These are phyloP conservation scores for Crypturellus tataupa DNA, from an alignment of 2,797 vertebrate species.

Conservation along the genomic window DNA sequence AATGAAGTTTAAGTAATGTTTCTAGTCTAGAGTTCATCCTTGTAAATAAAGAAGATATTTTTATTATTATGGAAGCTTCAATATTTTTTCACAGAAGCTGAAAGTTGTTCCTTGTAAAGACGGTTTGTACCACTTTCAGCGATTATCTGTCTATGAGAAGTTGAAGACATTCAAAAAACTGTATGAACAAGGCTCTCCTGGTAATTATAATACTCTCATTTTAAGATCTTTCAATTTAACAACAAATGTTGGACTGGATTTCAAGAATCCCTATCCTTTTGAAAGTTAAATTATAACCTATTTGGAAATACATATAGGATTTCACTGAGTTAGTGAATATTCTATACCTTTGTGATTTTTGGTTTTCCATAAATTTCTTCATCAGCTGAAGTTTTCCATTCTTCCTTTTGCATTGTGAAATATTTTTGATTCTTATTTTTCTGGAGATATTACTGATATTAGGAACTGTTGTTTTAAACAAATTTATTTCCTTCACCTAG, in stretches of 20 bases:
- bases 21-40: neutral
- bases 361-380: neutral
- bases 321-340: neutral
- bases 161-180: neutral
- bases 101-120: neutral
- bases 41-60: neutral
- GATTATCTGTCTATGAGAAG: neutral
- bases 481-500: neutral
- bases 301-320: neutral
- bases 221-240: slow-evolving; percentile 11
- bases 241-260: neutral
- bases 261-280: neutral
- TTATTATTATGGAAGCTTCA: neutral
- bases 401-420: neutral
- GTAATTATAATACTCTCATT: neutral
- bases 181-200: neutral
- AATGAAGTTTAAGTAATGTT: neutral
- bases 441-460: neutral
- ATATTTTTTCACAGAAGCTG: neutral
- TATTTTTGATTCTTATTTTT: neutral
- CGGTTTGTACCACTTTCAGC: neutral
- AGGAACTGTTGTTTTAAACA: neutral
- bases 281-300: neutral
- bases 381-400: neutral
- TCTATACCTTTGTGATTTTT: neutral